These are phyloP conservation scores for Torymus aiolomorphi DNA, from an alignment of 2,888 invertebrate species.

Conservation along the genomic window DNA sequence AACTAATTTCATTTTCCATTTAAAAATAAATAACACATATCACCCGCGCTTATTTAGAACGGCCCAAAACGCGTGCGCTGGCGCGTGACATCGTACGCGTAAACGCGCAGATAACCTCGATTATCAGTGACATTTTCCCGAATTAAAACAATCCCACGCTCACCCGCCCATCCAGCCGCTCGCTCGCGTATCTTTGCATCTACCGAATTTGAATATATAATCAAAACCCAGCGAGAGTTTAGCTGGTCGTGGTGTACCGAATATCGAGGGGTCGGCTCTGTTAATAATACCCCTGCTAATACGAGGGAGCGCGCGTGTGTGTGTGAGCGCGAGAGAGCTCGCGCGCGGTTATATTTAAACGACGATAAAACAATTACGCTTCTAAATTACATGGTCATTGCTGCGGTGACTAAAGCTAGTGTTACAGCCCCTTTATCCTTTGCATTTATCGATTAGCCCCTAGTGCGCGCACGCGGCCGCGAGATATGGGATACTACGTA, in stretches of 20 bases:
- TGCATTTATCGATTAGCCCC: constrained; percentile 57
- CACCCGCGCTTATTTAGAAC: too few species aligned
- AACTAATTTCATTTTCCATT: too few species aligned
- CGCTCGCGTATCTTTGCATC: too few species aligned
- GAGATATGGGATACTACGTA: neutral
- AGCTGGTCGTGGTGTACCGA: neutral
- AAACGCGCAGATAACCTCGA: too few species aligned
- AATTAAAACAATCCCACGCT: too few species aligned
- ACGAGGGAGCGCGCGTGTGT: constrained; percentile 34
- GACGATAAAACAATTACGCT: constrained; percentile 62
- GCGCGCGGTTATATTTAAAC: constrained; percentile 57
- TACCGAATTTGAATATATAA: too few species aligned
- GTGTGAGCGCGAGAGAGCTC: neutral
- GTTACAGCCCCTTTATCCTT: constrained; percentile 57
- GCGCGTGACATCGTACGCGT: too few species aligned
- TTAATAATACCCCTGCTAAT: constrained; percentile 56
- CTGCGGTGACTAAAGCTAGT: constrained; percentile 51
- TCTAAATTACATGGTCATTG: constrained; percentile 59
- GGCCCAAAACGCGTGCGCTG: too few species aligned
- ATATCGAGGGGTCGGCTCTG: constrained; percentile 31
- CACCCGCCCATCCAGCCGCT: too few species aligned
- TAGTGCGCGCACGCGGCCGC: neutral
- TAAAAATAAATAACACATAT: too few species aligned
- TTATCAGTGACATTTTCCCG: too few species aligned
- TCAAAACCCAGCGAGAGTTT: too few species aligned